Evolutionary conservation across 2,113 vertebrate species (phyloP).

Genomic region (Petrocephalus microphthalmus): DNA sequence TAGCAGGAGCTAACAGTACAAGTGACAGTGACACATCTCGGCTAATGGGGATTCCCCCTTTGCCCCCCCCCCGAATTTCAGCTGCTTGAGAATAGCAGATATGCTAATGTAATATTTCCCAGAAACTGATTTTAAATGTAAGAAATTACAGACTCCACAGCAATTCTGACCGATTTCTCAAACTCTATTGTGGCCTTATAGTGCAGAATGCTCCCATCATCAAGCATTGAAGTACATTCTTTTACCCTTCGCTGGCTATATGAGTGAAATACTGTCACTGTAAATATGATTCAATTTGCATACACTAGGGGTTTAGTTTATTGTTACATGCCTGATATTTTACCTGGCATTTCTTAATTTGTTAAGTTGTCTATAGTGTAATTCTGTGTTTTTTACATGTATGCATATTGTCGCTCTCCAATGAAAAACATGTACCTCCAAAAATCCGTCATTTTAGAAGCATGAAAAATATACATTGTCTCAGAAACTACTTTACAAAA

Average conservation of each 20-base stretch:
- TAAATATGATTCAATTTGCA: not conserved
- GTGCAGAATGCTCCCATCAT: not conserved
- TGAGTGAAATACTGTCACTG: not conserved
- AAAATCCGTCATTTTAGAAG: not conserved
- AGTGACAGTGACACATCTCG: not conserved
- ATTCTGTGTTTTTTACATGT: not conserved
- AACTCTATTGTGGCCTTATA: not conserved
- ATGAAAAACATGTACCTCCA: not conserved
- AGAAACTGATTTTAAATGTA: not conserved
- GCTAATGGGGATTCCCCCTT: not conserved
- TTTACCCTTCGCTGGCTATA: not conserved
- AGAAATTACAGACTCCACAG: not conserved
- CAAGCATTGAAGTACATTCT: not conserved
- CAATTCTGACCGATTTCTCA: not conserved
- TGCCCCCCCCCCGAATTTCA: not conserved
- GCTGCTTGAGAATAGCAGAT: not conserved
- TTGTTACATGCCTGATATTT: not conserved
- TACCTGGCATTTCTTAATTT: not conserved
- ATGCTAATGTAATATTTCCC: slow-evolving; percentile 10
- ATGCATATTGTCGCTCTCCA: not conserved
- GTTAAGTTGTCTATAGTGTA: not conserved
- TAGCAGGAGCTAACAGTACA: not conserved
- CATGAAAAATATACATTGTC: not conserved
- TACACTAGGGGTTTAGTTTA: not conserved
- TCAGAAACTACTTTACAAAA: not conserved